These are phyloP conservation scores for Drosophila lutescens DNA, from an alignment of 2,888 invertebrate species.

Conservation along the genomic window DNA sequence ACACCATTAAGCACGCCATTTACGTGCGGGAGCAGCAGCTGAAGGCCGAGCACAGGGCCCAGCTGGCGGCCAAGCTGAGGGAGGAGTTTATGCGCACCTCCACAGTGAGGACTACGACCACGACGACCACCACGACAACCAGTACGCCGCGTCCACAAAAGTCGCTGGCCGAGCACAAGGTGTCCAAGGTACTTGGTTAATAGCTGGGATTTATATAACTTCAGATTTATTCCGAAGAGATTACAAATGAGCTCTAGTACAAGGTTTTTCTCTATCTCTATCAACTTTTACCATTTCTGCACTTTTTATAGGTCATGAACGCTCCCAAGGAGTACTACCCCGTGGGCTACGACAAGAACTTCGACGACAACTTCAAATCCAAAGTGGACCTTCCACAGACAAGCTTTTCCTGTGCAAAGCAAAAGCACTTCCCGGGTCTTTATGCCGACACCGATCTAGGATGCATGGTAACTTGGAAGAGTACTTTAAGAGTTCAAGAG, in stretches of 20 bases:
- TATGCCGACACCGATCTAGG: slow-evolving; percentile 95
- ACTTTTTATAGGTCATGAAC: slow-evolving; percentile 90
- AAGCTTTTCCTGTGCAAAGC: slow-evolving; percentile 93
- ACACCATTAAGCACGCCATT: slow-evolving; percentile 91
- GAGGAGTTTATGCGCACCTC: slow-evolving; percentile 84
- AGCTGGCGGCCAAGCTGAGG: slow-evolving; percentile 74
- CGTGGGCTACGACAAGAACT: slow-evolving; percentile 94
- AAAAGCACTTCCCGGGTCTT: slow-evolving; percentile 95
- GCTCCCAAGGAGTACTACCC: slow-evolving; percentile 95
- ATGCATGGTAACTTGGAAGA: slow-evolving; percentile 89
- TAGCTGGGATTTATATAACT: no score
- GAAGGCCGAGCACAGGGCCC: slow-evolving; percentile 85
- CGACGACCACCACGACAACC: slow-evolving; percentile 84
- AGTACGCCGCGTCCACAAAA: slow-evolving; percentile 46
- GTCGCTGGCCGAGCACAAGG: slow-evolving; percentile 70
- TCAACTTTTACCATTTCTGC: background rate
- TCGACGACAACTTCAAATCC: slow-evolving; percentile 93
- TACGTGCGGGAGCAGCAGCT: slow-evolving; percentile 89
- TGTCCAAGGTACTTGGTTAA: slow-evolving; percentile 65
- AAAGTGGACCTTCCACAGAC: slow-evolving; percentile 94
- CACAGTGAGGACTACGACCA: slow-evolving; percentile 84
- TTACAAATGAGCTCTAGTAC: no score
- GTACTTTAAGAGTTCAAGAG: no score
- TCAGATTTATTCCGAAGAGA: no score
- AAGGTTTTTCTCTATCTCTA: no score